Conservation (phyloP, 2,113 vertebrate species). For the Marcusenius ussheri region DNA sequence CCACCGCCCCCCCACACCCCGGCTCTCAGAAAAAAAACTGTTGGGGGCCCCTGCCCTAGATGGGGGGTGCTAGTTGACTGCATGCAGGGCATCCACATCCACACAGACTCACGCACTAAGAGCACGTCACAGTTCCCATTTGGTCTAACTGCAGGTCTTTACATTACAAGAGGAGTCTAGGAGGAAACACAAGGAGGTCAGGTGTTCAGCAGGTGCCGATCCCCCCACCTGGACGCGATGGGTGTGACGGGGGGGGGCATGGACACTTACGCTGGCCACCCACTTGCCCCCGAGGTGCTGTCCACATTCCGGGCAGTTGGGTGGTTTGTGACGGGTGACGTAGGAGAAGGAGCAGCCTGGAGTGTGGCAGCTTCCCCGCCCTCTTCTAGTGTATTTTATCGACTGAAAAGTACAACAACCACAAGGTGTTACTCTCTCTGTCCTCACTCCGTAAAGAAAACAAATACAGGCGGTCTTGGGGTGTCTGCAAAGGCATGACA, state of each 20-base stretch:
- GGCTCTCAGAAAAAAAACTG: too few species aligned
- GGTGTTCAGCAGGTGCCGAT: neutral
- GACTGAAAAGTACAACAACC: constrained; percentile 54
- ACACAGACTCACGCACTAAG: neutral
- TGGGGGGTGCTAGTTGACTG: too few species aligned
- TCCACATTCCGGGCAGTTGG: constrained; percentile 79
- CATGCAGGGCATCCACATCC: too few species aligned
- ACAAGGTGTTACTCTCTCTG: too few species aligned
- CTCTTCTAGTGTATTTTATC: constrained; percentile 88
- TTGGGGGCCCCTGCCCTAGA: too few species aligned
- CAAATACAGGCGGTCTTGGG: neutral
- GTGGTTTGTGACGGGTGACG: constrained; percentile 92
- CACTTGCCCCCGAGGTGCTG: constrained; percentile 89
- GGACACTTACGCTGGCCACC: constrained; percentile 71
- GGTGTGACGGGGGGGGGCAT: neutral
- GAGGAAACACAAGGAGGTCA: neutral
- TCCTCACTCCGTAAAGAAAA: neutral
- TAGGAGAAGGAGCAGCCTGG: constrained; percentile 88
- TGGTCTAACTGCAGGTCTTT: neutral
- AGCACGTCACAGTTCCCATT: neutral
- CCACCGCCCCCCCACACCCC: too few species aligned
- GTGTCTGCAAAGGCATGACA: neutral
- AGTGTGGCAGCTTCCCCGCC: constrained; percentile 81
- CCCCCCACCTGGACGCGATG: neutral
- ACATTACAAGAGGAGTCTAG: neutral